phyloP scores from a whole-genome alignment of 2,797 vertebrate species.

The Synaphobranchus kaupii region DNA sequence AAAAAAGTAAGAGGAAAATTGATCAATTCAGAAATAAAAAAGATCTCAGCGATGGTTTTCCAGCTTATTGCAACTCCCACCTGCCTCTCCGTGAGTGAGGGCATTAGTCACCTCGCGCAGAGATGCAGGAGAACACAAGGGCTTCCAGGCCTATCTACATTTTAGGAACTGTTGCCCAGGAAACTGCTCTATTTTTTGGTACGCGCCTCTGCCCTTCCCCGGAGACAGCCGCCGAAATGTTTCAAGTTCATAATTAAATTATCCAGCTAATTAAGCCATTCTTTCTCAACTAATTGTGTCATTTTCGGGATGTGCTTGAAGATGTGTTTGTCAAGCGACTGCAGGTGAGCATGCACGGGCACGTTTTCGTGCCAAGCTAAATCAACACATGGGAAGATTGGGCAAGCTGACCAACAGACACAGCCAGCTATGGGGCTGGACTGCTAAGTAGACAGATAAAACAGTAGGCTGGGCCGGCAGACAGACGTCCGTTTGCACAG shows the following conservation, averaged over 20 bases:
- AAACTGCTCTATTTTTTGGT: constrained; percentile 67
- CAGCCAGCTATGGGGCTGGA: neutral
- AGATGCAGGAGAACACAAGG: constrained; percentile 72
- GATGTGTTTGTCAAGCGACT: constrained; percentile 38
- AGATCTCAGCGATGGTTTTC: constrained; percentile 63
- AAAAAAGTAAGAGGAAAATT: constrained; percentile 51
- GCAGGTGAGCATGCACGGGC: constrained; percentile 51
- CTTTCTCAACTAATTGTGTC: constrained; percentile 52
- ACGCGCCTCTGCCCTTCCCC: constrained; percentile 70
- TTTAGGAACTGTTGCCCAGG: constrained; percentile 75
- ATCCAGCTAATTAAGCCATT: constrained; percentile 59
- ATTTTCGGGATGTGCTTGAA: constrained; percentile 20
- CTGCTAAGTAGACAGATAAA: neutral
- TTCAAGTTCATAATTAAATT: constrained; percentile 63
- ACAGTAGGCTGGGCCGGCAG: neutral
- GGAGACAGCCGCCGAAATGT: constrained; percentile 77
- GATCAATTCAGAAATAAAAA: constrained; percentile 56
- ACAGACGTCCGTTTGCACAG: neutral
- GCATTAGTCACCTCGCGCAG: constrained; percentile 71
- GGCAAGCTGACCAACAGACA: neutral
- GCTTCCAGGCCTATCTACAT: constrained; percentile 70
- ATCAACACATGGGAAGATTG: constrained; percentile 32
- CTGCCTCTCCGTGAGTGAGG: constrained; percentile 75
- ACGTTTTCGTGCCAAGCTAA: constrained; percentile 37
- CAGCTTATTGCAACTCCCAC: constrained; percentile 72